A percentile compares a stretch with the other conserved stretches of the same genome.
Conservation (phyloP, 1,140 invertebrate genomes). For the Manduca sexta region DNA sequence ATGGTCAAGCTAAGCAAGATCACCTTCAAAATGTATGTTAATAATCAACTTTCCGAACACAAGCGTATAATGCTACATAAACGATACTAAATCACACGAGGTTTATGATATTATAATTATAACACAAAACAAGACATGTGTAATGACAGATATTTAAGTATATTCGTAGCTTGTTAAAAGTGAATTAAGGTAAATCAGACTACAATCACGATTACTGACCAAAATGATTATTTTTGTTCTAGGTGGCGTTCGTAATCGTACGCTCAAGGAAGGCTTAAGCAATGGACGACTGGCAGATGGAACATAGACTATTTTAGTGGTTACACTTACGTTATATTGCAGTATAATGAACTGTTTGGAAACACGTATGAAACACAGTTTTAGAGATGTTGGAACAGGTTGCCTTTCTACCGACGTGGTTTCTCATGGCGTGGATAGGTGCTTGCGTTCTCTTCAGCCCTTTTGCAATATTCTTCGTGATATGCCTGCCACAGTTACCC, state of each 20-base stretch:
- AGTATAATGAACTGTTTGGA: conserved; percentile 42
- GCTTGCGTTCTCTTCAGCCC: conserved; percentile 69
- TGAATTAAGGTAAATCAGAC: too few species aligned
- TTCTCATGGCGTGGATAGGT: conserved; percentile 65
- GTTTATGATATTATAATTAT: too few species aligned
- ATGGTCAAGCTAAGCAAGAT: too few species aligned
- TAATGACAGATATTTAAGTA: too few species aligned
- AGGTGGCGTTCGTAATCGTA: conserved; percentile 66
- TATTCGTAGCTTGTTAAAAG: too few species aligned
- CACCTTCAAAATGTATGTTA: too few species aligned
- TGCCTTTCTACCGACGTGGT: conserved; percentile 60
- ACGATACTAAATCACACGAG: too few species aligned
- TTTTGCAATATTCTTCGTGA: conserved; percentile 69
- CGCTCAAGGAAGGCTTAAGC: conserved; percentile 27
- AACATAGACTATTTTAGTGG: conserved; percentile 15
- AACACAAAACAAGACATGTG: too few species aligned
- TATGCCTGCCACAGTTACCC: conserved; percentile 69
- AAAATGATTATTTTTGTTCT: conserved; percentile 28
- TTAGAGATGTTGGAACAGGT: conserved; percentile 56
- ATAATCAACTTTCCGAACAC: too few species aligned
- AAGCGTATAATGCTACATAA: too few species aligned
- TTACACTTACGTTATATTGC: conserved; percentile 13
- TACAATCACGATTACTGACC: too few species aligned
- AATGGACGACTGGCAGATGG: conserved; percentile 8
- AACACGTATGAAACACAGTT: conserved; percentile 14